Percentiles rank a stretch among this genome's conserved stretches.
phyloP scores from a whole-genome alignment of 2,888 invertebrate genomes.

The Acronicta psi region DNA sequence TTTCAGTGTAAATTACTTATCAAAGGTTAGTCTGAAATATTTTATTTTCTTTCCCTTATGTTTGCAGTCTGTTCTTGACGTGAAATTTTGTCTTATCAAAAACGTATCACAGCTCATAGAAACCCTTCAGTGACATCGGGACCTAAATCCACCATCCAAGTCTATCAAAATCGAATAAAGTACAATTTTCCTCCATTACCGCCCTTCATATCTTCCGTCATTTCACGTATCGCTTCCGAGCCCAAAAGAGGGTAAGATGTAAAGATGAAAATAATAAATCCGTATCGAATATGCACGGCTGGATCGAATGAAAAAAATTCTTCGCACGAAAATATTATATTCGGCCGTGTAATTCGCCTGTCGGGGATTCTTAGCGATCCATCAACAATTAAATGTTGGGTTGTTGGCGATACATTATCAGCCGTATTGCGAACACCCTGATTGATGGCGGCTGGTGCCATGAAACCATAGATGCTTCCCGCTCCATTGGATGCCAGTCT shows the following conservation, averaged over 20 bases:
- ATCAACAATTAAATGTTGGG: constrained; percentile 87
- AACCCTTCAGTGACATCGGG: constrained; percentile 76
- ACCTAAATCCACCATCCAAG: constrained; percentile 83
- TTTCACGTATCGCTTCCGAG: constrained; percentile 88
- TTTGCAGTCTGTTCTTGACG: constrained; percentile 10
- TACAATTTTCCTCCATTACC: constrained; percentile 88
- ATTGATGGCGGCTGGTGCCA: constrained; percentile 80
- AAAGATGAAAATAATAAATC: constrained; percentile 87
- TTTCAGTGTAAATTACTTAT: too few relatives aligned
- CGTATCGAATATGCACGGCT: constrained; percentile 85
- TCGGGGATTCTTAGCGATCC: constrained; percentile 73
- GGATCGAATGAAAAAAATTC: constrained; percentile 74
- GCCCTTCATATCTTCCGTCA: constrained; percentile 87
- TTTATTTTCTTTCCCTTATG: neutral
- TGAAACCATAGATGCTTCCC: constrained; percentile 72
- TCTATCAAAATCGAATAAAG: constrained; percentile 89
- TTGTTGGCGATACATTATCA: constrained; percentile 85
- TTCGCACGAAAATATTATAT: constrained; percentile 57
- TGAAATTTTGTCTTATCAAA: constrained; percentile 48
- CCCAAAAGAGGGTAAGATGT: constrained; percentile 83
- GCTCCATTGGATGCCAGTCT: constrained; percentile 69
- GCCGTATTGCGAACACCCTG: constrained; percentile 79
- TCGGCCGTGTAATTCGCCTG: constrained; percentile 76
- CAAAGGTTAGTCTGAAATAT: too few relatives aligned
- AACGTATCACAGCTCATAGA: constrained; percentile 61